Conservation (phyloP, 2,888 invertebrate species). For the Trichogramma evanescens region DNA sequence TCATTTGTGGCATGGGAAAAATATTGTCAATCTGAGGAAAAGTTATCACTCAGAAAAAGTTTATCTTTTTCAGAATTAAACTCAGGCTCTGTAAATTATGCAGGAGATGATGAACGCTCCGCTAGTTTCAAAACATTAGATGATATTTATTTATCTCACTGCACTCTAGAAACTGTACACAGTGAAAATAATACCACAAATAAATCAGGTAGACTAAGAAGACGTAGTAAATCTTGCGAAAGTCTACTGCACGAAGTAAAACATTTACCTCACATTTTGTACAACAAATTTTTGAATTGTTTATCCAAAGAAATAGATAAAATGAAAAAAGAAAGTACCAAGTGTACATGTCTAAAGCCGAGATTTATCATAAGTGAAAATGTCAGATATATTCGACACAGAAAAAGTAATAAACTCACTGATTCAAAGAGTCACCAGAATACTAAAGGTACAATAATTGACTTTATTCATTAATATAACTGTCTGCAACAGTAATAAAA, state of each 20-base stretch:
- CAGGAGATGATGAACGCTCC: constrained; percentile 18
- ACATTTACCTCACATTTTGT: constrained; percentile 18
- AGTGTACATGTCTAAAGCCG: constrained; percentile 14
- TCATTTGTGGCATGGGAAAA: constrained; percentile 20
- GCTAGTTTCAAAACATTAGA: constrained; percentile 16
- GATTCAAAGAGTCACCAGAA: too few relatives aligned
- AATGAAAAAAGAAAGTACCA: constrained; percentile 15
- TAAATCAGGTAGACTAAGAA: constrained; percentile 4
- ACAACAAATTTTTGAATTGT: constrained; percentile 19
- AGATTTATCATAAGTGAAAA: too few relatives aligned
- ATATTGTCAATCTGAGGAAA: constrained; percentile 5
- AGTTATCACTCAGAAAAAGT: constrained; percentile 3
- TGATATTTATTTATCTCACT: constrained; percentile 9
- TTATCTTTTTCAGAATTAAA: constrained; percentile 13
- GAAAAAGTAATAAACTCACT: background rate
- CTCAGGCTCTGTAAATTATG: constrained; percentile 8
- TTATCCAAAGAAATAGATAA: constrained; percentile 18
- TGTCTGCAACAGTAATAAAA: too few relatives aligned
- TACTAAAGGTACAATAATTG: too few relatives aligned
- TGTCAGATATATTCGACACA: too few relatives aligned
- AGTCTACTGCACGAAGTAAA: constrained; percentile 18
- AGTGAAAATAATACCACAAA: background rate
- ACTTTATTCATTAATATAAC: too few relatives aligned
- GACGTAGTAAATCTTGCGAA: constrained; percentile 18
- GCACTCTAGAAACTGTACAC: background rate